Evolutionary conservation across 1,140 invertebrate species (phyloP), one percentile per base, ranked within the genome.

Genomic region (Campoletis sonorensis): DNA sequence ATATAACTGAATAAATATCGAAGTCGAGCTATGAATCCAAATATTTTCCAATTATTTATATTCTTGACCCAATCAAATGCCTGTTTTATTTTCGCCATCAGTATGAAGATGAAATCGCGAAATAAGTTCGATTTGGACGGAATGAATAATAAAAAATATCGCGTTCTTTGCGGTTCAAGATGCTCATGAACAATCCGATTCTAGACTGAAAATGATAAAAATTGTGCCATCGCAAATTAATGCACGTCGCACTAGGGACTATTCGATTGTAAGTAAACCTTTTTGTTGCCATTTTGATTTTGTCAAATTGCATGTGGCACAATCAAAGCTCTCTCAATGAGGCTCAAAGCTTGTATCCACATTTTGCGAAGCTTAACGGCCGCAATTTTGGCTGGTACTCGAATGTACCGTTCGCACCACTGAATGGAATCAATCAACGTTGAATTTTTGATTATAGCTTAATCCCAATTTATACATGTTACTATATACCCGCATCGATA

Each of bases 391-490:
- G 18, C 1, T n/a, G 4, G n/a, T 54, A 54, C n/a, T 54, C 51
- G 51, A 54, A 54, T 54, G 51, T 11, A 3, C 51, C 8, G 51
- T 54, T 54, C 51, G 51, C 23, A 45, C 23, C n/a, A 26, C 23
- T 64, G 61, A 64, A 64, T 64, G 23, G 61, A 64, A 64, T 26
- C 61, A 64, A 64, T 64, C 61, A 64, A 64, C 61, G 61, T 64
- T 26, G 23, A 64, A 26, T 64, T 64, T 64, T 64, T 64, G n/a
- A 64, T 64, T 64, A 7, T 23, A n/a, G 23, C n/a, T 4, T n/a
- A 54, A 54, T 54, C 51, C 51, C 51, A 54, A 54, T 54, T 15
- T 54, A 54, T 54, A 16, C 51, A 54, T 18, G 51, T 54, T 54
- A 1, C n/a, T 54, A 21, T 54, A 15, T 21, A 54, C 51, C 16